Conservation (phyloP, 2,888 invertebrate species). For the Acanthosoma haemorrhoidale region DNA sequence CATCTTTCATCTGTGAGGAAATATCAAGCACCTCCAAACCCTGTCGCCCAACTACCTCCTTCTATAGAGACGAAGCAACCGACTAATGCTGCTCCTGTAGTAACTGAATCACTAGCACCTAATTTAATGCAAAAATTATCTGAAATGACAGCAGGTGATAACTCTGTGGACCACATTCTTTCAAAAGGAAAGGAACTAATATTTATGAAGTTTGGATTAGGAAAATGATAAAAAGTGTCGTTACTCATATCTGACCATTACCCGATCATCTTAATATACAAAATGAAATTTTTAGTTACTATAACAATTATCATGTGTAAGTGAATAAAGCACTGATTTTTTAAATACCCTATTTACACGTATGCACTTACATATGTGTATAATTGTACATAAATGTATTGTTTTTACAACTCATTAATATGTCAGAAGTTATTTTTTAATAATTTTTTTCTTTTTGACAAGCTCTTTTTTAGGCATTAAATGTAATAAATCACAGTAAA, state of each 20-base stretch:
- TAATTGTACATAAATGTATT: too few relatives aligned
- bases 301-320: too few relatives aligned
- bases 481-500: too few relatives aligned
- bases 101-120: conserved; percentile 47
- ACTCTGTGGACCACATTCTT: conserved; percentile 82
- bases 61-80: conserved; percentile 25
- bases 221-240: conserved; percentile 46
- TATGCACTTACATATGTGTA: too few relatives aligned
- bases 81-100: conserved; percentile 32
- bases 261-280: too few relatives aligned
- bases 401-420: too few relatives aligned
- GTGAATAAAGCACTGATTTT: too few relatives aligned
- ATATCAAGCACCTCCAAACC: conserved; percentile 39
- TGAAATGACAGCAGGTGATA: conserved; percentile 65
- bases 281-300: not conserved
- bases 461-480: not conserved
- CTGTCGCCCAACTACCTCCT: conserved; percentile 13
- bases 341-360: too few relatives aligned
- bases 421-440: not conserved
- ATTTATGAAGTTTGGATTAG: conserved; percentile 89
- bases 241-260: not conserved
- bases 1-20: conserved; percentile 32
- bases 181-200: conserved; percentile 91
- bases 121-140: conserved; percentile 86
- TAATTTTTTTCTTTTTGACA: not conserved